phyloP scores from a whole-genome alignment of 2,888 invertebrate genomes.

The Teinopalpus imperialis region DNA sequence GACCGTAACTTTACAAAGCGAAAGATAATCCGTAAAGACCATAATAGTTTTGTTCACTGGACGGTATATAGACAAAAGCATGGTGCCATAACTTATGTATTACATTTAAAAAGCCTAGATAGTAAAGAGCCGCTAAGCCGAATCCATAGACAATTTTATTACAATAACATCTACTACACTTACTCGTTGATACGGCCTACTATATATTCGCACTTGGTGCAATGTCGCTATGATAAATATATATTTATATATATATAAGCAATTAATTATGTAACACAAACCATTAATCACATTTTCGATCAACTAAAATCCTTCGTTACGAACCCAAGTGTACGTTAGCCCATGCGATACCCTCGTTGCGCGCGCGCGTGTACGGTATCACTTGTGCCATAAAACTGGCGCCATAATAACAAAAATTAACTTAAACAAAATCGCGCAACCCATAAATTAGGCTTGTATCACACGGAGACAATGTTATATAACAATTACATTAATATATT shows the following conservation, averaged over 20 bases:
- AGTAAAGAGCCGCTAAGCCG: conserved; percentile 46
- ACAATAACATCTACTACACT: conserved; percentile 41
- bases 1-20: conserved; percentile 6
- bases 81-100: conserved; percentile 54
- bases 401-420: conserved; percentile 56
- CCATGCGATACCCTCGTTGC: neutral
- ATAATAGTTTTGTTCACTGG: conserved; percentile 58
- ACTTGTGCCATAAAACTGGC: conserved; percentile 22
- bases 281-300: conserved; percentile 61
- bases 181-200: conserved; percentile 67
- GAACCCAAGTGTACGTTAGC: conserved; percentile 27
- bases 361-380: neutral
- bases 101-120: conserved; percentile 43
- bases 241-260: conserved; percentile 44
- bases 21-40: conserved; percentile 2
- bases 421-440: conserved; percentile 67
- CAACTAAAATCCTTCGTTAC: conserved; percentile 40
- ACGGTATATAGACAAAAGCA: conserved; percentile 71
- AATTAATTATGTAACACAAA: conserved; percentile 61
- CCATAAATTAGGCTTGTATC: conserved; percentile 48
- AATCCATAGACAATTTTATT: conserved; percentile 46
- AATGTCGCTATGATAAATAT: conserved; percentile 42
- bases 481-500: conserved; percentile 35
- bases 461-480: conserved; percentile 50
- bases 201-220: conserved; percentile 74